phyloP scores from a whole-genome alignment of 2,113 vertebrate genomes.

The Lophotis ruficrista region DNA sequence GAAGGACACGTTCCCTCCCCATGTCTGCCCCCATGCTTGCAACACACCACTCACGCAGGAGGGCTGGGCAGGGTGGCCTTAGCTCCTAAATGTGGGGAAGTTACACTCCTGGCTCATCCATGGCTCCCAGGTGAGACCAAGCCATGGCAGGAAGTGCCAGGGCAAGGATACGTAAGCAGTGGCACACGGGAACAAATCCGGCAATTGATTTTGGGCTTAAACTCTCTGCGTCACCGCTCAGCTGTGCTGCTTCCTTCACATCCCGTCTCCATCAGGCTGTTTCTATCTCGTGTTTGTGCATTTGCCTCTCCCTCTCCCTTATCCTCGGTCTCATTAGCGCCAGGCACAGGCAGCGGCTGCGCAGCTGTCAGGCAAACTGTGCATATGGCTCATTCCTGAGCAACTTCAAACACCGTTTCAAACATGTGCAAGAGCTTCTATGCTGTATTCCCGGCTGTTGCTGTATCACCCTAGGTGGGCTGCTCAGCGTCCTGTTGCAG shows the following conservation, averaged over 20 bases:
- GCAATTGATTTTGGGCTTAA: background rate
- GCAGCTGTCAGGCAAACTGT: background rate
- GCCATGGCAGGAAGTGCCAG: background rate
- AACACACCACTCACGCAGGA: background rate
- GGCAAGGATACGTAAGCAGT: fast-evolving
- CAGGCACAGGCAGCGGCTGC: background rate
- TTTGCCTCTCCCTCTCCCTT: background rate
- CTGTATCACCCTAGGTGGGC: background rate
- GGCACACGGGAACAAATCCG: background rate
- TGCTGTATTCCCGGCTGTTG: background rate
- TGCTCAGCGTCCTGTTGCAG: background rate
- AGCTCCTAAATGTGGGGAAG: background rate
- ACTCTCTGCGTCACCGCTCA: background rate
- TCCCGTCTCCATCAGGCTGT: background rate
- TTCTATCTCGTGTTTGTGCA: fast-evolving
- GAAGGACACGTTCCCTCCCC: fast-evolving
- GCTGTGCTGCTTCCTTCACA: background rate
- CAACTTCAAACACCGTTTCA: background rate
- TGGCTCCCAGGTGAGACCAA: background rate
- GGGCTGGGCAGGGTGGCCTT: background rate
- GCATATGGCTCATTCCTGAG: background rate
- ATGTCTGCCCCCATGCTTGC: background rate
- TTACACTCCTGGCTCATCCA: fast-evolving
- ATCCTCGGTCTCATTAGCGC: fast-evolving
- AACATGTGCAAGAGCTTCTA: background rate